phyloP scores from a whole-genome alignment of 2,113 vertebrate genomes.

The Urocolius indicus region DNA sequence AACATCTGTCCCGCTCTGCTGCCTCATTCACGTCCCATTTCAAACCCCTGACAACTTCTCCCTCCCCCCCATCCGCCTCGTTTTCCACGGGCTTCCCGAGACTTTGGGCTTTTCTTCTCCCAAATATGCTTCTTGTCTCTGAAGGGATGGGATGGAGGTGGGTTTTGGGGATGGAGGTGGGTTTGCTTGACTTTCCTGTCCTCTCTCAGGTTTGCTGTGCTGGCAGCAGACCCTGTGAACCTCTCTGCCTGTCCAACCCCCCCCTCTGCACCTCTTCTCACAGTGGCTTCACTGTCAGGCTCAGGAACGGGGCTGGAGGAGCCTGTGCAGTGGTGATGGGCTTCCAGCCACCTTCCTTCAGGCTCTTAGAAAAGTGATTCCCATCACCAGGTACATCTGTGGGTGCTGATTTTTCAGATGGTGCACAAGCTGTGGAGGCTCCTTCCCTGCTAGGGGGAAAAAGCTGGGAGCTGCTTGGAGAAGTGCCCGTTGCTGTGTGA shows the following conservation, averaged over 20 bases:
- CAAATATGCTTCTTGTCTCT: fast-evolving
- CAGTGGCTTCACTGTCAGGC: background rate
- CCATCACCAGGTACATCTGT: fast-evolving
- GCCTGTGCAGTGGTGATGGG: fast-evolving
- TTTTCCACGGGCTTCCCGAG: background rate
- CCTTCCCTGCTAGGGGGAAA: fast-evolving
- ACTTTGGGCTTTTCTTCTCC: background rate
- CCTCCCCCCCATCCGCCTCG: background rate
- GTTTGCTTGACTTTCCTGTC: background rate
- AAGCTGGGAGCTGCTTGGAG: fast-evolving
- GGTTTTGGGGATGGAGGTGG: background rate
- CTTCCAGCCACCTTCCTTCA: background rate
- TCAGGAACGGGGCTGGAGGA: fast-evolving
- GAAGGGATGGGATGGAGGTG: background rate
- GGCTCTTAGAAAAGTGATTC: background rate
- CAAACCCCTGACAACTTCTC: conserved; percentile 36
- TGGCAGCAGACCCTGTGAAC: background rate
- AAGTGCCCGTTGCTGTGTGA: fast-evolving
- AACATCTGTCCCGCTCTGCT: conserved; percentile 78
- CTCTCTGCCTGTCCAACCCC: fast-evolving
- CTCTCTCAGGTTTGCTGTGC: background rate
- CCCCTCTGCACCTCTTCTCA: background rate
- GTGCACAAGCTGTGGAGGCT: fast-evolving
- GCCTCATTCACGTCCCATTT: conserved; percentile 46
- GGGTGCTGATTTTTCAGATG: fast-evolving